A percentile compares a stretch with the other conserved stretches of the same genome.
Conservation (phyloP, 2,888 invertebrate species). For the Orthosia gothica region DNA sequence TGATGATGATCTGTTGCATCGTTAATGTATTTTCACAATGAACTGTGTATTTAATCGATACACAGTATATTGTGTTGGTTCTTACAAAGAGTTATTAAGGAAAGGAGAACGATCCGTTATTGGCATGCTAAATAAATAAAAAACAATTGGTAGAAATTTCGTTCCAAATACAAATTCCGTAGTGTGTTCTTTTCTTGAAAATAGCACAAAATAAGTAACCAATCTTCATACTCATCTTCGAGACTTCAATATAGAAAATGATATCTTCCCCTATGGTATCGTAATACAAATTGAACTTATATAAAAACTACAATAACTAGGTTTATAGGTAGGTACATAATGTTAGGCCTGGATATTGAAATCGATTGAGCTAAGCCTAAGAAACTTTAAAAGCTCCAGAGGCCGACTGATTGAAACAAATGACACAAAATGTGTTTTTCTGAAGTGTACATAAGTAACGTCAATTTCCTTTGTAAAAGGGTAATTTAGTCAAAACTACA, state of each 20-base stretch:
- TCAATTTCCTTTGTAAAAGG: neutral
- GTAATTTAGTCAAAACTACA: neutral
- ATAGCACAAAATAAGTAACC: constrained; percentile 9
- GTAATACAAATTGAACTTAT: constrained; percentile 29
- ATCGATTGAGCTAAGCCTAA: neutral
- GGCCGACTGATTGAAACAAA: neutral
- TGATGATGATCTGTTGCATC: too few relatives aligned
- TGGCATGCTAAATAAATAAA: too few relatives aligned
- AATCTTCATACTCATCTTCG: constrained; percentile 21
- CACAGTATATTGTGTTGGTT: too few relatives aligned
- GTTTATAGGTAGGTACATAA: neutral
- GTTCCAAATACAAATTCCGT: constrained; percentile 7
- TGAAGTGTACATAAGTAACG: neutral
- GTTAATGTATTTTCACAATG: too few relatives aligned
- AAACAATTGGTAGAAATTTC: neutral
- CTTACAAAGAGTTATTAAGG: too few relatives aligned
- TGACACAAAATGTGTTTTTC: neutral
- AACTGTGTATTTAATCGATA: too few relatives aligned
- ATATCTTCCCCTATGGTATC: constrained; percentile 32
- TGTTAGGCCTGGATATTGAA: constrained; percentile 13
- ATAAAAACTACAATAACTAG: neutral
- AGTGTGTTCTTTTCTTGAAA: too few relatives aligned
- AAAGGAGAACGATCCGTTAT: too few relatives aligned
- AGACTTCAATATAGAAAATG: constrained; percentile 28
- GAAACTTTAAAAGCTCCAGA: constrained; percentile 5